Evolutionary conservation across 2,113 vertebrate species (phyloP).

Genomic region (Struthio camelus): DNA sequence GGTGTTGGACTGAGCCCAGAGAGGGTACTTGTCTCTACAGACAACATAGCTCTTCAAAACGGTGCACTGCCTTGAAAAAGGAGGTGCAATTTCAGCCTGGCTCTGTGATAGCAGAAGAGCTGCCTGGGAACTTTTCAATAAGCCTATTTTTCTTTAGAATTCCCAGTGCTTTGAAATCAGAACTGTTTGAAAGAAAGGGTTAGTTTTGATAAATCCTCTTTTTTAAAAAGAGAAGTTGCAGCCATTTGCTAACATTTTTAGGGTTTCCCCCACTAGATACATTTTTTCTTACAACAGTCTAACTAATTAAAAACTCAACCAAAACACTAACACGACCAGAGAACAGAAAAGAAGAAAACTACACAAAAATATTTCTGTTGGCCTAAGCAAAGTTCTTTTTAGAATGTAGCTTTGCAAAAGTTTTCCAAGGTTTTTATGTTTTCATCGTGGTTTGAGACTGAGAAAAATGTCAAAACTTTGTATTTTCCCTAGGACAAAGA

Average conservation of each 20-base stretch:
- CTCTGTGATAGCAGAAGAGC: neutral
- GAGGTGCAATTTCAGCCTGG: neutral
- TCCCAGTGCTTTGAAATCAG: neutral
- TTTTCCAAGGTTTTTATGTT: neutral
- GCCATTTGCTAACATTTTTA: neutral
- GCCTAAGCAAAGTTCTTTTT: neutral
- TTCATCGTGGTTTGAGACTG: neutral
- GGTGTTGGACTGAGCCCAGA: neutral
- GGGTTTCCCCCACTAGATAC: neutral
- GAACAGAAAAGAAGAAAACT: neutral
- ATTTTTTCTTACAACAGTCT: neutral
- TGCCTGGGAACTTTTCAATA: neutral
- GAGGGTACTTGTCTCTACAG: neutral
- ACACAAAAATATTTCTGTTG: neutral
- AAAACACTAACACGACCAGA: neutral
- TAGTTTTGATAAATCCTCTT: neutral
- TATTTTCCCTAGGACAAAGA: slow-evolving; percentile 21
- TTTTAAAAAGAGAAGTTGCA: neutral
- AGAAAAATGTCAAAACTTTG: neutral
- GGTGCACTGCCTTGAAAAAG: neutral
- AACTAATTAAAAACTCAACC: neutral
- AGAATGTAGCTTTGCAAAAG: neutral
- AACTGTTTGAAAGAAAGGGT: neutral
- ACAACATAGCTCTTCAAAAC: neutral
- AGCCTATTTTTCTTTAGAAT: slow-evolving; percentile 12